Conservation (phyloP, 2,888 invertebrate species). For the Drosophila lacicola region DNA sequence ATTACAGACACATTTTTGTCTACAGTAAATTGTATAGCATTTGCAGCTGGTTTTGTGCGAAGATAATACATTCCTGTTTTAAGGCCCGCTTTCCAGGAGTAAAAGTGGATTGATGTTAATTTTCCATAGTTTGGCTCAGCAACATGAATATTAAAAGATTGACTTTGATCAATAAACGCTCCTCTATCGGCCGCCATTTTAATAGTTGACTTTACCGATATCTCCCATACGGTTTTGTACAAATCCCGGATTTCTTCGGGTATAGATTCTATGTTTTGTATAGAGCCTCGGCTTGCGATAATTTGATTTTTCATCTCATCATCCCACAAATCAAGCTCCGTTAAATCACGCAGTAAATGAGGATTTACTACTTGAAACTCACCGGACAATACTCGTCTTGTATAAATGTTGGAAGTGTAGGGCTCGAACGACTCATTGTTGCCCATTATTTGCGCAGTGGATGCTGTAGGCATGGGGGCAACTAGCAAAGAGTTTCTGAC, state of each 20-base stretch:
- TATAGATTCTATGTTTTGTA: conserved; percentile 94
- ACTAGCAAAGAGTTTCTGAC: conserved; percentile 96
- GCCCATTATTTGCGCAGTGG: conserved; percentile 99
- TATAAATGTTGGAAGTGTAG: conserved; percentile 98
- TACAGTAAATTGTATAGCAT: conserved; percentile 98
- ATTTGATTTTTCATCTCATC: conserved; percentile 98
- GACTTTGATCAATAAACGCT: conserved; percentile 99
- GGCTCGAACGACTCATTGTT: conserved; percentile 99
- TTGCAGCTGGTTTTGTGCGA: conserved; percentile 97
- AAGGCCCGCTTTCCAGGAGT: conserved; percentile 97
- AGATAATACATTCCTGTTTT: conserved; percentile 99
- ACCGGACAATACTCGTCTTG: conserved; percentile 96
- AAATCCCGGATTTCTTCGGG: conserved; percentile 93
- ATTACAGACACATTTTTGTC: conserved; percentile 90
- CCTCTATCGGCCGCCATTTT: conserved; percentile 99
- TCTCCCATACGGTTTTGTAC: conserved; percentile 99
- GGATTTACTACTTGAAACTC: conserved; percentile 99
- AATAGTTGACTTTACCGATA: conserved; percentile 95
- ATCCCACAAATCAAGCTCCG: conserved; percentile 96
- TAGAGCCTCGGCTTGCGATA: conserved; percentile 95
- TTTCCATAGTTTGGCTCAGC: conserved; percentile 97
- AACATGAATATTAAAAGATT: conserved; percentile 98
- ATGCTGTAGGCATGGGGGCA: conserved; percentile 99
- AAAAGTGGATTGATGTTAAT: conserved; percentile 99
- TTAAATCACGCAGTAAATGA: conserved; percentile 96